Conservation (phyloP, 2,888 invertebrate genomes). For the Invenusta paracnida region DNA sequence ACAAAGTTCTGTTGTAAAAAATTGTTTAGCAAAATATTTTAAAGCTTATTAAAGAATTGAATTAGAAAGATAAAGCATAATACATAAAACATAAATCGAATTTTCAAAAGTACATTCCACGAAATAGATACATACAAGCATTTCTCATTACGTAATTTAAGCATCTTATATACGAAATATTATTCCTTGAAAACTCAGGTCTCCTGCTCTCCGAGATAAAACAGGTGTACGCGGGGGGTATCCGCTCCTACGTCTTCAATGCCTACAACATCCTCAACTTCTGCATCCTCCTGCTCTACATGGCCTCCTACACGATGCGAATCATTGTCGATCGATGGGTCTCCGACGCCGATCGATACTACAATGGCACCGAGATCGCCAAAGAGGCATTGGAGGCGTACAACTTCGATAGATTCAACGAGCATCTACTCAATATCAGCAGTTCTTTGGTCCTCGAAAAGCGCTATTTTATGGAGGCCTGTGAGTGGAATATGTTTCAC, state of each 20-base stretch:
- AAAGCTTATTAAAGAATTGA: no score
- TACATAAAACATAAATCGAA: no score
- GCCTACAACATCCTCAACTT: conserved; percentile 60
- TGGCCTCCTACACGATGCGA: conserved; percentile 59
- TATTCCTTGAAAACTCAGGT: conserved; percentile 49
- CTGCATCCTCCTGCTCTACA: conserved; percentile 58
- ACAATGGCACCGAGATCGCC: conserved; percentile 35
- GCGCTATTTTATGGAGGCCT: conserved; percentile 55
- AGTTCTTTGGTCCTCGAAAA: neutral
- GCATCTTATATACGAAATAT: no score
- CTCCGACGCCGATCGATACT: conserved; percentile 54
- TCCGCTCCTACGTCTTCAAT: conserved; percentile 56
- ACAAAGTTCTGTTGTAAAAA: no score
- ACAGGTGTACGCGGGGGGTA: conserved; percentile 58
- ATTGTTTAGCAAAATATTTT: no score
- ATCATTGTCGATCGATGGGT: conserved; percentile 59
- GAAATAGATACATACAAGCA: no score
- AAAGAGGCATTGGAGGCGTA: neutral
- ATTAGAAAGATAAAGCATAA: no score
- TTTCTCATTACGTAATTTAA: no score
- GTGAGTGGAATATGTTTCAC: no score
- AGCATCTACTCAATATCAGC: conserved; percentile 48
- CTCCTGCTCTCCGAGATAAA: conserved; percentile 60
- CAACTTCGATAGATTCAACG: conserved; percentile 47
- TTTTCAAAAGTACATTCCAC: no score